Conservation (phyloP, 2,888 invertebrate species). For the Stictocephala bisonia region DNA sequence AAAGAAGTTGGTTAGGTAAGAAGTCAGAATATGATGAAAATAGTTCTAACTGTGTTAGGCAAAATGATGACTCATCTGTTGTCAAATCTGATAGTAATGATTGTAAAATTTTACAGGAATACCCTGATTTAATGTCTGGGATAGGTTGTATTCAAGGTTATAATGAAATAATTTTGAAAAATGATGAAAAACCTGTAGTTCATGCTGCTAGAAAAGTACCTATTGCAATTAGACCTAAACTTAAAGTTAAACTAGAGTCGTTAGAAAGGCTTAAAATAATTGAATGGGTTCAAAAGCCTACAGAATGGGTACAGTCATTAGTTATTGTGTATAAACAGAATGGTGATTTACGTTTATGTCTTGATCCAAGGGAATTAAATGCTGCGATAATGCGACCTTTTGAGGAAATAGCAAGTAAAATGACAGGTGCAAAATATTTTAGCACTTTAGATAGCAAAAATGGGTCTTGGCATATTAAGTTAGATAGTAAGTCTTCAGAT, state of each 20-base stretch:
- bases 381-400: constrained; percentile 49
- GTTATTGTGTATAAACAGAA: constrained; percentile 48
- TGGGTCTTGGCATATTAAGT: too few relatives aligned
- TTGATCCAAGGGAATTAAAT: constrained; percentile 48
- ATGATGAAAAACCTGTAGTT: constrained; percentile 19
- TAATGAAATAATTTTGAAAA: constrained; percentile 10
- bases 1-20: too few relatives aligned
- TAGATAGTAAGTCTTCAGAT: constrained; percentile 48
- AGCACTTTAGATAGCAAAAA: constrained; percentile 53
- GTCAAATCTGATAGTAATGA: too few relatives aligned
- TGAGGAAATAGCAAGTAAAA: constrained; percentile 54
- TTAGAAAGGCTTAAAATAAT: constrained; percentile 38
- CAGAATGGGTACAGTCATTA: constrained; percentile 50
- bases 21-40: too few relatives aligned
- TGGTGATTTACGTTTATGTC: constrained; percentile 45
- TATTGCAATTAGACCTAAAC: not conserved
- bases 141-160: constrained; percentile 8
- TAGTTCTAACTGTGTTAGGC: too few relatives aligned
- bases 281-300: constrained; percentile 44
- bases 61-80: too few relatives aligned
- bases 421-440: constrained; percentile 55
- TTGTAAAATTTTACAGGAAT: constrained; percentile 8
- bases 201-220: constrained; percentile 25
- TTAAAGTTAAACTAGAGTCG: constrained; percentile 13
- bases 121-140: not conserved